Conservation (phyloP, 92 coral and sea anemone species). For the Phenganax marumi region DNA sequence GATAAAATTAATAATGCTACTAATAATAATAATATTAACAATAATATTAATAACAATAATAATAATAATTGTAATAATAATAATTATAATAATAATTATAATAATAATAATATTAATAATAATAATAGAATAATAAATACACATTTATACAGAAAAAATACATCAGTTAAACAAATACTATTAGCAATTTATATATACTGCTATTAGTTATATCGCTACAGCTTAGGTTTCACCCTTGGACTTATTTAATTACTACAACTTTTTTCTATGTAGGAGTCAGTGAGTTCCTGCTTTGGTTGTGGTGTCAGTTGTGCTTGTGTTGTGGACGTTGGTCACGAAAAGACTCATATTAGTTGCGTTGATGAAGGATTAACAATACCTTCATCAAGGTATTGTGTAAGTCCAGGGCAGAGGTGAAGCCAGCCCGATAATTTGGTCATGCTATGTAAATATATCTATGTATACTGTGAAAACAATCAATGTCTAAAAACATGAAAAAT, state of each 20-base stretch:
- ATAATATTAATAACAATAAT: neutral
- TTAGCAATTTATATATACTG: neutral
- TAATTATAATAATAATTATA: neutral
- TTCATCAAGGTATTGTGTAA: constrained; percentile 60
- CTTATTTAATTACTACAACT: neutral
- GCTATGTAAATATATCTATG: too few species aligned
- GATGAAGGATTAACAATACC: constrained; percentile 95
- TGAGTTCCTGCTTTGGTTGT: constrained; percentile 92
- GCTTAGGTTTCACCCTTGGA: neutral
- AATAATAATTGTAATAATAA: neutral
- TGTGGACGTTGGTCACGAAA: constrained; percentile 96
- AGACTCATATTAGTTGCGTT: constrained; percentile 89
- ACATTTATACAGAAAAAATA: too few species aligned
- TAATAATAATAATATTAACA: neutral
- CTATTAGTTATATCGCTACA: neutral
- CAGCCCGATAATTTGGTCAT: too few species aligned
- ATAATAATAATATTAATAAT: neutral
- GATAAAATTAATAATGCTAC: neutral
- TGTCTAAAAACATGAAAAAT: too few species aligned
- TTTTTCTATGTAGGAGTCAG: constrained; percentile 69
- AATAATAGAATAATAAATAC: neutral
- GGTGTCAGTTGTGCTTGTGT: constrained; percentile 95
- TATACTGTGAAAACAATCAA: neutral
- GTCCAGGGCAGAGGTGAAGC: neutral
- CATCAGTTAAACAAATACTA: too few species aligned